Conservation (phyloP, 2,113 vertebrate genomes). For the Myotis brandtii region DNA sequence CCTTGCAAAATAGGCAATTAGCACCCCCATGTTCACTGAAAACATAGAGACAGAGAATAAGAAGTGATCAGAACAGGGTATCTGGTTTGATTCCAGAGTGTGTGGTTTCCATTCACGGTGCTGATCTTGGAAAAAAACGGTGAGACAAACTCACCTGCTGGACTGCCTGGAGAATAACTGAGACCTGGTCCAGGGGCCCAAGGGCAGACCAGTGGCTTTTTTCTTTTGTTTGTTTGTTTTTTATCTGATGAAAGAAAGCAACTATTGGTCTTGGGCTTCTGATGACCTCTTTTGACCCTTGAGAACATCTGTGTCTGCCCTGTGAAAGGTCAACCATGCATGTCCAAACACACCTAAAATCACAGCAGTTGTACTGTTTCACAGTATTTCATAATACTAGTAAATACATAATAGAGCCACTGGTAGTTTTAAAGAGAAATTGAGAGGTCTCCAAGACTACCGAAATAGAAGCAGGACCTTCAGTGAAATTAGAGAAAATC, state of each 20-base stretch:
- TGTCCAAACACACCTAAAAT: neutral
- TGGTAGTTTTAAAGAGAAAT: neutral
- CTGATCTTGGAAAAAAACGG: neutral
- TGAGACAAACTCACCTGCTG: neutral
- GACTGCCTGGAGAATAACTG: neutral
- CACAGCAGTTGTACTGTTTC: neutral
- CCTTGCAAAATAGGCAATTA: neutral
- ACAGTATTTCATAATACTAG: neutral
- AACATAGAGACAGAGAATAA: neutral
- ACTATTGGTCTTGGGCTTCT: neutral
- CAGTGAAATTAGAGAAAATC: conserved; percentile 30
- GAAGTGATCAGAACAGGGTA: neutral
- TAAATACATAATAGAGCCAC: neutral
- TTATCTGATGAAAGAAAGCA: conserved; percentile 30
- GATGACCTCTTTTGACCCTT: neutral
- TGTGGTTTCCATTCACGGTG: neutral
- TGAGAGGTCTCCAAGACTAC: neutral
- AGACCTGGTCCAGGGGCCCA: neutral
- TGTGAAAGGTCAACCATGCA: neutral
- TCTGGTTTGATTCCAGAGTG: neutral
- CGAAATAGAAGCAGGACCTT: neutral
- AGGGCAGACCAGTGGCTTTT: neutral
- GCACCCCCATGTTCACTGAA: neutral
- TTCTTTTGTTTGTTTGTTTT: neutral
- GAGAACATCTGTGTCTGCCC: neutral